phyloP scores from a whole-genome alignment of 2,797 vertebrate genomes.

The Ceryle rudis region DNA sequence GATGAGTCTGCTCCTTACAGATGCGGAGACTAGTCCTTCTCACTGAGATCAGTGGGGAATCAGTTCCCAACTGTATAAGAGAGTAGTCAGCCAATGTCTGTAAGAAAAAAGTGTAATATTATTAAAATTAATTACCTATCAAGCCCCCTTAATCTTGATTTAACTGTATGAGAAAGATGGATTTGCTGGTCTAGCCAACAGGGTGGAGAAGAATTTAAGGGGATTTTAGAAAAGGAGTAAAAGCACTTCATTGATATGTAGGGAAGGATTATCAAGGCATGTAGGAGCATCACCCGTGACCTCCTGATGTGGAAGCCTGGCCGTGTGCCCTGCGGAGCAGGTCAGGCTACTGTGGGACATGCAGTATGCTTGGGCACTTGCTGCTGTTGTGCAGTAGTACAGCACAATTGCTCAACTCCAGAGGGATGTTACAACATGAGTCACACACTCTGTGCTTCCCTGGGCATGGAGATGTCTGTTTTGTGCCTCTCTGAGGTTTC shows the following conservation, averaged over 20 bases:
- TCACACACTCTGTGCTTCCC: background rate
- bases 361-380: rapidly evolving
- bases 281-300: rapidly evolving
- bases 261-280: background rate
- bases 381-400: background rate
- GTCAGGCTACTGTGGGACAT: background rate
- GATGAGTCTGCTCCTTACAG: background rate
- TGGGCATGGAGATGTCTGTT: rapidly evolving
- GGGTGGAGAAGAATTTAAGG: background rate
- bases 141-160: conserved; percentile 7
- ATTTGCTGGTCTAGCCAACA: background rate
- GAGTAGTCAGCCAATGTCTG: background rate
- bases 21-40: background rate
- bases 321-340: background rate
- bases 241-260: background rate
- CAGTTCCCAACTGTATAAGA: background rate
- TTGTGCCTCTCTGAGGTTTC: background rate
- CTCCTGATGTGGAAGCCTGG: background rate
- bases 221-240: background rate
- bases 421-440: background rate
- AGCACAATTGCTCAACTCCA: background rate
- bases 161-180: background rate
- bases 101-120: background rate
- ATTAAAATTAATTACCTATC: conserved; percentile 45
- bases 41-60: background rate